Percentiles rank a stretch among this genome's conserved stretches.
Evolutionary conservation across 1,140 invertebrate genomes (phyloP).

Genomic region (Pristionchus pacificus): DNA sequence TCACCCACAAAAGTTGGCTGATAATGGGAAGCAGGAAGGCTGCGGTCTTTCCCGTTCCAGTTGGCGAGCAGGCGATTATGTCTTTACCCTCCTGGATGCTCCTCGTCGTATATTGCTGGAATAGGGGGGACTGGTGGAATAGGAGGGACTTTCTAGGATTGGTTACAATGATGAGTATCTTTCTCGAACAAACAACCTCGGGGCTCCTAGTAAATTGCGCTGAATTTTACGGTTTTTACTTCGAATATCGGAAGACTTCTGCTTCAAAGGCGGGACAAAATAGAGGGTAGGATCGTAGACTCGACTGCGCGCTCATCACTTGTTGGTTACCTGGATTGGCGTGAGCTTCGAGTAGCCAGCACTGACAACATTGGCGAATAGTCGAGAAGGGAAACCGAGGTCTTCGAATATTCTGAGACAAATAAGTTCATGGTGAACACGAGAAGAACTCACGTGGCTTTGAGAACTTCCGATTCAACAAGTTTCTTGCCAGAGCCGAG

Average conservation of each 20-base stretch:
- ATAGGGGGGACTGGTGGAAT: no score
- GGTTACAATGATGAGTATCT: no score
- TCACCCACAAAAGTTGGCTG: conserved; percentile 85
- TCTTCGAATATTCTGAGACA: no score
- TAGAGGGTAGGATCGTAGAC: no score
- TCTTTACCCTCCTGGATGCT: conserved; percentile 37
- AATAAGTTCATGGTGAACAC: conserved; percentile 64
- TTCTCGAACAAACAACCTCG: no score
- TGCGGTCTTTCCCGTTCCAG: conserved; percentile 82
- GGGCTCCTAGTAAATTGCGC: no score
- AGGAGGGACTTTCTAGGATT: no score
- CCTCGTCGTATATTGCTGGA: conserved; percentile 36
- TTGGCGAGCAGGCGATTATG: conserved; percentile 53
- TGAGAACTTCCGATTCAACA: conserved; percentile 19
- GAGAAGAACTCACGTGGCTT: conserved; percentile 61
- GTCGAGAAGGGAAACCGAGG: neutral
- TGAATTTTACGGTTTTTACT: no score
- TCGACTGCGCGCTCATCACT: no score
- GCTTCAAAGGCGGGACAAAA: no score
- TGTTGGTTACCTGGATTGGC: conserved; percentile 40
- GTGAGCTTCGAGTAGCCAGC: conserved; percentile 76
- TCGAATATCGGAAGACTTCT: no score
- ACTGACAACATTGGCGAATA: conserved; percentile 73
- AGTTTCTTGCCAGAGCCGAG: neutral
- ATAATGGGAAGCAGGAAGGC: conserved; percentile 92